Conservation (phyloP, 2,797 vertebrate genomes). For the Peromyscus eremicus region DNA sequence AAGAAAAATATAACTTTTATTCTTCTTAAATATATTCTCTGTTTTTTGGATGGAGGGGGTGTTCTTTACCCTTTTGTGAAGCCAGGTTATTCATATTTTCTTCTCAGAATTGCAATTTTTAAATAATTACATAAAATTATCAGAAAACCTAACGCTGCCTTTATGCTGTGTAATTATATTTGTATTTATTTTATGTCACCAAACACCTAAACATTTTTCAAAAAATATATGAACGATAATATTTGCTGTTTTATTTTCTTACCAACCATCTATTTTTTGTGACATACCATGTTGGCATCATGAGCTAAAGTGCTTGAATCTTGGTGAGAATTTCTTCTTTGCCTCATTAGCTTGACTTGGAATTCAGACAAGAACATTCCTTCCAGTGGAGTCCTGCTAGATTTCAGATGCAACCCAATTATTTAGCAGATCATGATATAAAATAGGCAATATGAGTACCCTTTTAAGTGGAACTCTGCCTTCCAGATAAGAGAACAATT, state of each 20-base stretch:
- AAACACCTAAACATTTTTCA: neutral
- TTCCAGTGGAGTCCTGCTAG: neutral
- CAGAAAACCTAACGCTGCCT: neutral
- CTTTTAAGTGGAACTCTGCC: neutral
- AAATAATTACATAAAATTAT: conserved; percentile 14
- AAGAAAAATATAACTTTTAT: conserved; percentile 35
- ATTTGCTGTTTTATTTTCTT: neutral
- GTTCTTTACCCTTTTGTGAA: neutral
- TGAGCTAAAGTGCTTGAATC: neutral
- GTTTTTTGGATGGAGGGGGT: neutral
- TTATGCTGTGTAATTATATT: neutral
- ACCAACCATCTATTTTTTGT: neutral
- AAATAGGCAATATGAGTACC: neutral
- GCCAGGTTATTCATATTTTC: neutral
- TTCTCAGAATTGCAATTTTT: neutral
- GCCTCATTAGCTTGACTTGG: conserved; percentile 27
- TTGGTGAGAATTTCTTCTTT: neutral
- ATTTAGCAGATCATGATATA: neutral
- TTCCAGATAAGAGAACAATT: neutral
- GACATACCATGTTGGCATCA: neutral
- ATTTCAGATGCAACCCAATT: conserved; percentile 48
- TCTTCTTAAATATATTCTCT: neutral
- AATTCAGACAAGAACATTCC: neutral
- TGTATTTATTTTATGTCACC: neutral
- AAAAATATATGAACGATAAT: neutral